Conservation (phyloP, 2,797 vertebrate genomes). For the Microcaecilia unicolor region DNA sequence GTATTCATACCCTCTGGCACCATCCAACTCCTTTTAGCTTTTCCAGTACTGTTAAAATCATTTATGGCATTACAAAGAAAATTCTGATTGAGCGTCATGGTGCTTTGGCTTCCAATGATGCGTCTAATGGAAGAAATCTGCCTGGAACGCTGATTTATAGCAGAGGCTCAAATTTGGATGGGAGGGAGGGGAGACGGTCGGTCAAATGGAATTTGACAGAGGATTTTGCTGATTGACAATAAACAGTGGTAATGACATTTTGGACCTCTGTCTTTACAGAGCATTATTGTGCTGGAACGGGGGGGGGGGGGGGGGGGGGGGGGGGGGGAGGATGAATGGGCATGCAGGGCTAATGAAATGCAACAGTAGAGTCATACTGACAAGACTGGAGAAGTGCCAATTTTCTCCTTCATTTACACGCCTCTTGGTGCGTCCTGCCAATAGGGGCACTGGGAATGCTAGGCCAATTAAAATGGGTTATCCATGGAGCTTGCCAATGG, state of each 20-base stretch:
- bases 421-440: background rate
- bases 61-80: too few relatives aligned
- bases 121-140: conserved; percentile 47
- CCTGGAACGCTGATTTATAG: conserved; percentile 23
- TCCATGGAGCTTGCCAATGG: too few relatives aligned
- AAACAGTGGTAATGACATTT: background rate
- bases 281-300: background rate
- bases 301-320: background rate
- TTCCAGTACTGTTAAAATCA: too few relatives aligned
- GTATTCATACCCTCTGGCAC: too few relatives aligned
- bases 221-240: background rate
- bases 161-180: background rate
- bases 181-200: background rate
- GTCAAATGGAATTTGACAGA: background rate
- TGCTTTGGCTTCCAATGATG: conserved; percentile 39
- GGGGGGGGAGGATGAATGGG: background rate
- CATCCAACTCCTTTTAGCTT: too few relatives aligned
- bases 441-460: too few relatives aligned
- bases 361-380: background rate
- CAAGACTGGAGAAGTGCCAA: background rate
- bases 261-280: background rate
- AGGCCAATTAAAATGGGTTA: too few relatives aligned
- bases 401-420: background rate
- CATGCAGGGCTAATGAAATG: fast-evolving
- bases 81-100: conserved; percentile 37